Evolutionary conservation across 2,888 invertebrate genomes (phyloP).

Genomic region (Hofmannophila pseudospretella): DNA sequence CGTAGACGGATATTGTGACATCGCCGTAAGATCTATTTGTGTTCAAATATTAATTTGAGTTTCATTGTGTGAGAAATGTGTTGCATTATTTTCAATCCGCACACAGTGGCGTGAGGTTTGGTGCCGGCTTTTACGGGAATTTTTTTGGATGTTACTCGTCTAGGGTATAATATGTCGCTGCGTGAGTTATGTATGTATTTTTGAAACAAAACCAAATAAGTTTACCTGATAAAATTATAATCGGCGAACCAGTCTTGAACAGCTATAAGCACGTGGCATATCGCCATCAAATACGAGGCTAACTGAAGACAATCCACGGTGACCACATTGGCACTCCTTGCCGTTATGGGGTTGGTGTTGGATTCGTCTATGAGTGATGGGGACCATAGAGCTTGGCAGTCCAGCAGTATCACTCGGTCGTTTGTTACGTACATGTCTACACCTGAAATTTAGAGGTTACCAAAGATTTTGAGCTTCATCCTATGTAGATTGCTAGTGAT

Average conservation of each 20-base stretch:
- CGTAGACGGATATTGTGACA: too few relatives aligned
- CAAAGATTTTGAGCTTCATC: neutral
- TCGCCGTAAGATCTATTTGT: too few relatives aligned
- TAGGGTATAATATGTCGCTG: too few relatives aligned
- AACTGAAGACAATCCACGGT: constrained; percentile 87
- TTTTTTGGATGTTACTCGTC: too few relatives aligned
- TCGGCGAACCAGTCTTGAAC: constrained; percentile 94
- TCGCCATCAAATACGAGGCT: constrained; percentile 89
- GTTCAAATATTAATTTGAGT: too few relatives aligned
- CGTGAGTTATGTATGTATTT: too few relatives aligned
- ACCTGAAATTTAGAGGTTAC: constrained; percentile 64
- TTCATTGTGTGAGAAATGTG: too few relatives aligned
- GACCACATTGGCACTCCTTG: constrained; percentile 72
- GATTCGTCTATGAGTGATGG: constrained; percentile 85
- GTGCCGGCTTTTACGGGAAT: too few relatives aligned
- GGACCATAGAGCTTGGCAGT: constrained; percentile 89
- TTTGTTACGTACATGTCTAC: constrained; percentile 85
- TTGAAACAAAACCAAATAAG: too few relatives aligned
- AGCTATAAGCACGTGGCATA: constrained; percentile 93
- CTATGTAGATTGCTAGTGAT: too few relatives aligned
- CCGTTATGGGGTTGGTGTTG: constrained; percentile 68
- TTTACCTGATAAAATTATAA: constrained; percentile 86
- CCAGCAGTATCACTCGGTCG: constrained; percentile 89
- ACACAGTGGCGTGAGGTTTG: too few relatives aligned
- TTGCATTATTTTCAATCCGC: too few relatives aligned